Evolutionary conservation across 2,888 invertebrate species (phyloP).

Genomic region (Xestia c-nigrum): DNA sequence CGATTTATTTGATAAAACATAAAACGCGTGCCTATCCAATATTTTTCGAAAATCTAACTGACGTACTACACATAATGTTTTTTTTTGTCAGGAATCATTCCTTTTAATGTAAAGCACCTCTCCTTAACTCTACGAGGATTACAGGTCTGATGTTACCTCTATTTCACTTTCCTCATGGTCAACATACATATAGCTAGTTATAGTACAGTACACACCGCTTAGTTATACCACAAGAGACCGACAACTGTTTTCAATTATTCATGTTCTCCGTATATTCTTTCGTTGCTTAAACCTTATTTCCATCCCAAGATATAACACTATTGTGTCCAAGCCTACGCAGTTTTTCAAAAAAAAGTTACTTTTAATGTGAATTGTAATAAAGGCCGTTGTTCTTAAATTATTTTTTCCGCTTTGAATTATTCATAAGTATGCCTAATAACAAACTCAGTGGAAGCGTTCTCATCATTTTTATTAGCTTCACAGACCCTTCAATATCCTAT

Average conservation of each 20-base stretch:
- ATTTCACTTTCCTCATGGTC: too few relatives aligned
- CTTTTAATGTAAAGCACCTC: neutral
- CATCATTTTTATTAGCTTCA: constrained; percentile 68
- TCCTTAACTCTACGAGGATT: too few relatives aligned
- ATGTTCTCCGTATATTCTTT: neutral
- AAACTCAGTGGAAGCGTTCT: constrained; percentile 63
- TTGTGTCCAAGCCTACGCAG: constrained; percentile 7
- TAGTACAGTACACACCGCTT: neutral
- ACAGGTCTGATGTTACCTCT: too few relatives aligned
- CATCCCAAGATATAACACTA: constrained; percentile 15
- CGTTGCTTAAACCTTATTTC: neutral
- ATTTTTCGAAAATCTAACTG: too few relatives aligned
- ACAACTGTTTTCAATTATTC: neutral
- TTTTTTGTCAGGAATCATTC: too few relatives aligned
- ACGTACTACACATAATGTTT: too few relatives aligned
- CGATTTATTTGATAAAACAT: too few relatives aligned
- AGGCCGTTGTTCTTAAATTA: constrained; percentile 59
- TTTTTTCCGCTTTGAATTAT: constrained; percentile 66
- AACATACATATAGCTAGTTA: too few relatives aligned
- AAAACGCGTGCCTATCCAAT: too few relatives aligned
- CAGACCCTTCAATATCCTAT: constrained; percentile 64
- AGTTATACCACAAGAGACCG: neutral
- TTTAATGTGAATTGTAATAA: constrained; percentile 51
- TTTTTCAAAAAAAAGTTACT: constrained; percentile 42
- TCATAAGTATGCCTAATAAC: constrained; percentile 67